Percentiles rank a stretch among this genome's conserved stretches.
phyloP scores from a whole-genome alignment of 1,140 invertebrate species.

The Drosophila arizonae region DNA sequence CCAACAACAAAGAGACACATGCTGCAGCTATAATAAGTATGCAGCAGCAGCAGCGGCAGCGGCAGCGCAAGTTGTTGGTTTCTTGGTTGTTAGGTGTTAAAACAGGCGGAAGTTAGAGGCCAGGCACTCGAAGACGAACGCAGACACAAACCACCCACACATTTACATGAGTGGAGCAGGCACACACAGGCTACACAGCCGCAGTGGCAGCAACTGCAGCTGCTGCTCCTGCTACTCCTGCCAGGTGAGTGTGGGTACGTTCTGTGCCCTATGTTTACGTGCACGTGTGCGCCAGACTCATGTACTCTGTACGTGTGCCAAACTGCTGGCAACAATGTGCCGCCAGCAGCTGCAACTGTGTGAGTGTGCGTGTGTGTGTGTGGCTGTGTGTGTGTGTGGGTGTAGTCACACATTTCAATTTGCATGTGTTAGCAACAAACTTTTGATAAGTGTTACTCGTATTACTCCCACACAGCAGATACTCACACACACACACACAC shows the following conservation, averaged over 20 bases:
- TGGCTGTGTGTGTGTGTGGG: slow-evolving; percentile 28
- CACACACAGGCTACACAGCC: background rate
- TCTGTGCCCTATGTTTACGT: slow-evolving; percentile 22
- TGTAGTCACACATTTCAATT: slow-evolving; percentile 77
- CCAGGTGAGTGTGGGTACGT: background rate
- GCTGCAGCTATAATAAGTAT: slow-evolving; percentile 74
- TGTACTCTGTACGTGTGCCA: slow-evolving; percentile 63
- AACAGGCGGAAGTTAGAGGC: slow-evolving; percentile 75
- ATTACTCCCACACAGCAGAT: slow-evolving; percentile 52
- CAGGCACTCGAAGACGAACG: slow-evolving; percentile 48
- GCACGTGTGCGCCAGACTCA: slow-evolving; percentile 30
- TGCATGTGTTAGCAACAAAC: slow-evolving; percentile 79
- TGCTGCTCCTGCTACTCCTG: slow-evolving; percentile 40
- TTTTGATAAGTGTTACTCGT: slow-evolving; percentile 79
- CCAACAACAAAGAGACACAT: slow-evolving; percentile 53
- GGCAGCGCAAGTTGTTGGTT: slow-evolving; percentile 52
- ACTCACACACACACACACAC: slow-evolving; percentile 14
- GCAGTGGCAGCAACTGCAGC: background rate
- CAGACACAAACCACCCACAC: background rate
- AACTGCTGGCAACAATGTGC: slow-evolving; percentile 63
- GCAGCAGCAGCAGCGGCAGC: slow-evolving; percentile 43
- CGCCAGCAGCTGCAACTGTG: slow-evolving; percentile 16
- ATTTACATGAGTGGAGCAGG: background rate
- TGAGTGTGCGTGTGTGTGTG: slow-evolving; percentile 35
- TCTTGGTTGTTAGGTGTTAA: slow-evolving; percentile 76